Evolutionary conservation across 2,888 invertebrate species (phyloP).

Genomic region (Rhagophthalmus giganteus): DNA sequence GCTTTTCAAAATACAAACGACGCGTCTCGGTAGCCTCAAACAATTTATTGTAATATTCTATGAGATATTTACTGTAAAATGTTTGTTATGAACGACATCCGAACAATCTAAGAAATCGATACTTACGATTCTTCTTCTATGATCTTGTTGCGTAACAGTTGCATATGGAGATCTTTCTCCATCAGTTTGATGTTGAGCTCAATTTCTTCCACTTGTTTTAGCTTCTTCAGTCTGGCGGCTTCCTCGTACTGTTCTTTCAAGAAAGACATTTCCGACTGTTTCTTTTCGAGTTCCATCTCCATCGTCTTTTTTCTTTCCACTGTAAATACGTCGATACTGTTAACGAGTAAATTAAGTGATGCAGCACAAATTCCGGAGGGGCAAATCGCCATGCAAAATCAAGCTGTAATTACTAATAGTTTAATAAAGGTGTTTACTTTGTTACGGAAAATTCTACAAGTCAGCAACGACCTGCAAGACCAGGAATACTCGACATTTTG

Average conservation of each 20-base stretch:
- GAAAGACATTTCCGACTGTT: slow-evolving; percentile 41
- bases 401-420: not conserved
- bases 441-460: too few species aligned
- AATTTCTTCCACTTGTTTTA: slow-evolving; percentile 42
- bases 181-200: slow-evolving; percentile 44
- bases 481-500: too few species aligned
- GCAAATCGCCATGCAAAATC: not conserved
- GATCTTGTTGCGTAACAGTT: slow-evolving; percentile 46
- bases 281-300: slow-evolving; percentile 43
- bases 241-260: slow-evolving; percentile 48
- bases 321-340: slow-evolving; percentile 35
- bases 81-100: slow-evolving; percentile 1
- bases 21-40: slow-evolving; percentile 63
- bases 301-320: slow-evolving; percentile 46
- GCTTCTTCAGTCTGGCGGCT: slow-evolving; percentile 45
- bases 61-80: slow-evolving; percentile 60
- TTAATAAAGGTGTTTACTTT: too few species aligned
- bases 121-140: slow-evolving; percentile 52
- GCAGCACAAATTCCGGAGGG: not conserved
- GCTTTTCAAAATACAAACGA: slow-evolving; percentile 46
- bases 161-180: slow-evolving; percentile 43
- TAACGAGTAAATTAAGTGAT: not conserved
- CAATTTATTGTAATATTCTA: slow-evolving; percentile 67
- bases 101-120: slow-evolving; percentile 1
- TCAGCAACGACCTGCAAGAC: too few species aligned